Evolutionary conservation across 1,140 invertebrate genomes (phyloP), one percentile per base, ranked within the genome.

Genomic region (Leguminivora glycinivorella): DNA sequence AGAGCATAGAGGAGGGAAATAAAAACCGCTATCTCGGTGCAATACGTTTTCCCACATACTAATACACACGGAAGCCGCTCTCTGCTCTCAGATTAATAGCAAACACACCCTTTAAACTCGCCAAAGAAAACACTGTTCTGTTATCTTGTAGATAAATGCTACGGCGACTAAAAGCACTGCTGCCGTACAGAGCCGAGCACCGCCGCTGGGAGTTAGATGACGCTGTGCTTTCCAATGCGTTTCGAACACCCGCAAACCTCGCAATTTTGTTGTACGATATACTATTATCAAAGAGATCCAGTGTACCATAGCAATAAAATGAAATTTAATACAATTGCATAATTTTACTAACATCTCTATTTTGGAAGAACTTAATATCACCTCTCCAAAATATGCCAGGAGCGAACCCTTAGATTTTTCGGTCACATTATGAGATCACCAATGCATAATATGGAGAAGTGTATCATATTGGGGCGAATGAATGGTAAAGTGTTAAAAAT

Each of bases 21-120:
- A 77, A 81, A 81, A 81, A 79, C 71, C 69, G 75, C 75, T 75
- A 78, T 80, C 79, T 76, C 63, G 67, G 40, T 77, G 72, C 75
- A 77, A 81, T 81, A 79, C 70, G 71, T 81, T 75, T 73, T 40
- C 70, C 69, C 29, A 75, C 70, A 75, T 76, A 72, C 75, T 75
- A 72, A 77, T 77, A 75, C 67, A 43, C 72, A 72, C 43, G 26
- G n/a, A 26, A 4, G 31, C 25, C 70, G 72, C 73, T 56, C 72
- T 71, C 70, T 70, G 67, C 60, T 71, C 63, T 69, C 52, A 73
- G 75, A 74, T 74, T 77, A 77, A 76, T 68, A 56, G 47, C 74
- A 80, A 77, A 77, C 75, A 79, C 70, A 71, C 56, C 69, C 70
- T 69, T 72, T 72, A 66, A 70, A 66, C 29, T 56, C 40, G 58